These are phyloP conservation scores for Aegotheles bennettii DNA, from an alignment of 2,113 vertebrate genomes.

Conservation along the genomic window DNA sequence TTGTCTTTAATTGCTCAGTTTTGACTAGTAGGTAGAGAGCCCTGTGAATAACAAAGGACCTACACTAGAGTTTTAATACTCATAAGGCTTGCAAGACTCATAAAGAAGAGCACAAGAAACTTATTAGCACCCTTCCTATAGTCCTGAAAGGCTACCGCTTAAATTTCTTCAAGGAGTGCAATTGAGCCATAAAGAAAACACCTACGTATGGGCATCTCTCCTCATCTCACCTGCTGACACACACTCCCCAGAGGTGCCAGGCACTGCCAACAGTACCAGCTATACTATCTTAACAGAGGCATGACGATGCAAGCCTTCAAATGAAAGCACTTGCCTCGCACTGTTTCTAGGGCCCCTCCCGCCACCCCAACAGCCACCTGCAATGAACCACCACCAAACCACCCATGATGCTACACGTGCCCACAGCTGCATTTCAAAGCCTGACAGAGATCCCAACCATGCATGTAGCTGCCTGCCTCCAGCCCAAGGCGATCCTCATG, in stretches of 20 bases:
- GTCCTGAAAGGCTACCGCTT: neutral
- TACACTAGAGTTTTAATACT: neutral
- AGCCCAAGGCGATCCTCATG: accelerated
- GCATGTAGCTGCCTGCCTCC: accelerated
- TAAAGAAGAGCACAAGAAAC: neutral
- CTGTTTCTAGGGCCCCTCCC: neutral
- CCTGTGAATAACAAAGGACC: neutral
- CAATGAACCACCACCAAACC: neutral
- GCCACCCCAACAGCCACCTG: neutral
- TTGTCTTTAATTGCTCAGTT: neutral
- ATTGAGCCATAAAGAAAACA: accelerated
- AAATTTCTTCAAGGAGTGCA: neutral
- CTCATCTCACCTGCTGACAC: neutral
- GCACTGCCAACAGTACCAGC: neutral
- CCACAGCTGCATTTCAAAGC: neutral
- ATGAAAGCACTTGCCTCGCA: accelerated
- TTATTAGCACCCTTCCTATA: neutral
- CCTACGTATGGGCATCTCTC: accelerated
- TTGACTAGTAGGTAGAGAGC: neutral
- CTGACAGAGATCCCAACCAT: accelerated
- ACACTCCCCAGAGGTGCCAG: accelerated
- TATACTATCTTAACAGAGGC: accelerated
- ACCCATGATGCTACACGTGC: accelerated
- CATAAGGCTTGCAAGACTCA: neutral
- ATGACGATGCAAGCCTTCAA: accelerated